A percentile compares a stretch with the other conserved stretches of the same genome.
Conservation (phyloP, 2,797 vertebrate genomes). For the Balearica regulorum region DNA sequence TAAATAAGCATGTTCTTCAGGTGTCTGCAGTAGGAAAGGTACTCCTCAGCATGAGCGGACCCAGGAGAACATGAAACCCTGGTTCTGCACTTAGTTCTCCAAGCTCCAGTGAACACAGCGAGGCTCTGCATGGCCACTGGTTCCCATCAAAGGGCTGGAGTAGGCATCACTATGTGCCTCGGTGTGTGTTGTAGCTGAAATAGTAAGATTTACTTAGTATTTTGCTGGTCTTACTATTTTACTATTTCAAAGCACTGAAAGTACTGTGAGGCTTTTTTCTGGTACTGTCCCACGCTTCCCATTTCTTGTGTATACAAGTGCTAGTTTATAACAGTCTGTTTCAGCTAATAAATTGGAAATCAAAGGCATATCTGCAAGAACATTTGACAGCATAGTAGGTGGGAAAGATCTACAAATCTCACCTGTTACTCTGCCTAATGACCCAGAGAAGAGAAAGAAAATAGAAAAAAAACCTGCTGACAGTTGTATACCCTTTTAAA, state of each 20-base stretch:
- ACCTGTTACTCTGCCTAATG: not conserved
- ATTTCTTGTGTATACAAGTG: not conserved
- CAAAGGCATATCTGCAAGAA: not conserved
- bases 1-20: not conserved
- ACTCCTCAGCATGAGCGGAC: not conserved
- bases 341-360: not conserved
- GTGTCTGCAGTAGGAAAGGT: not conserved
- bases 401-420: not conserved
- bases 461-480: not conserved
- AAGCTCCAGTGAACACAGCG: not conserved
- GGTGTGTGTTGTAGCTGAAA: not conserved
- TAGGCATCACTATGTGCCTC: rapidly evolving
- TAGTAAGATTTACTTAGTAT: not conserved
- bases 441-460: not conserved
- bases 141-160: not conserved
- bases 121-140: not conserved
- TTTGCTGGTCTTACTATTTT: not conserved
- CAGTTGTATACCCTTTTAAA: not conserved
- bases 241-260: not conserved
- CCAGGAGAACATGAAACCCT: not conserved
- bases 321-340: not conserved
- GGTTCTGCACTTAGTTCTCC: not conserved
- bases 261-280: not conserved
- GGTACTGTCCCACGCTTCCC: not conserved
- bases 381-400: not conserved